Evolutionary conservation across 2,113 vertebrate genomes (phyloP).

Genomic region (Chauna torquata): DNA sequence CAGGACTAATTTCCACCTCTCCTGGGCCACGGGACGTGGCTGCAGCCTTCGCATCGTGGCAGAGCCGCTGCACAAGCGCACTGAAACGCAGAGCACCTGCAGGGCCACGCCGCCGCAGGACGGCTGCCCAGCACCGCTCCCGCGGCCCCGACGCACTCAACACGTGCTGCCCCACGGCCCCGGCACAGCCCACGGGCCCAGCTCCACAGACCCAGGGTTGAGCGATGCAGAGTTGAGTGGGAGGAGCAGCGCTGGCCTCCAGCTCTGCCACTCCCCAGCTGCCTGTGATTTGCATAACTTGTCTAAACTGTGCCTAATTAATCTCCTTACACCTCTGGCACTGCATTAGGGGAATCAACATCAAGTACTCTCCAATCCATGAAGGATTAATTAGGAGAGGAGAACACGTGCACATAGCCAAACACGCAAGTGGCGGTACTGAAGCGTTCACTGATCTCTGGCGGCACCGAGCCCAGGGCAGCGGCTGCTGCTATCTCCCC

Average conservation of each 20-base stretch:
- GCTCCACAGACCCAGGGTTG: rapidly evolving
- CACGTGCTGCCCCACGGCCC: neutral
- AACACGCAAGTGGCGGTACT: rapidly evolving
- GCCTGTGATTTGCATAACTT: neutral
- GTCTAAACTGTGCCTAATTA: neutral
- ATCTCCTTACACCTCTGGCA: neutral
- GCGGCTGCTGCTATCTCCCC: neutral
- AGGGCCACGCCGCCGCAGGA: no score
- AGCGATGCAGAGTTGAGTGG: neutral
- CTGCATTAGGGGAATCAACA: no score
- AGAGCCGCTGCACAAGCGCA: neutral
- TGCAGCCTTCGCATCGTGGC: neutral
- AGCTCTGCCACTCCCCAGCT: neutral
- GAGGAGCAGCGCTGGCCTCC: neutral
- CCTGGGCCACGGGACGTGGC: no score
- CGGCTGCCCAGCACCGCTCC: no score
- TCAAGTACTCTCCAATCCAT: neutral
- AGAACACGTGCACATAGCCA: neutral
- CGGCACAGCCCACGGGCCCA: no score
- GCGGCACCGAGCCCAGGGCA: rapidly evolving
- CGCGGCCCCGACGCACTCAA: neutral
- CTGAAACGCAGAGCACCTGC: no score
- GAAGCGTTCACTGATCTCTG: neutral
- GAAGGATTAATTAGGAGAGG: neutral
- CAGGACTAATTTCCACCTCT: neutral